Evolutionary conservation across 2,888 invertebrate species (phyloP).

Genomic region (Phymatocera aterrima): DNA sequence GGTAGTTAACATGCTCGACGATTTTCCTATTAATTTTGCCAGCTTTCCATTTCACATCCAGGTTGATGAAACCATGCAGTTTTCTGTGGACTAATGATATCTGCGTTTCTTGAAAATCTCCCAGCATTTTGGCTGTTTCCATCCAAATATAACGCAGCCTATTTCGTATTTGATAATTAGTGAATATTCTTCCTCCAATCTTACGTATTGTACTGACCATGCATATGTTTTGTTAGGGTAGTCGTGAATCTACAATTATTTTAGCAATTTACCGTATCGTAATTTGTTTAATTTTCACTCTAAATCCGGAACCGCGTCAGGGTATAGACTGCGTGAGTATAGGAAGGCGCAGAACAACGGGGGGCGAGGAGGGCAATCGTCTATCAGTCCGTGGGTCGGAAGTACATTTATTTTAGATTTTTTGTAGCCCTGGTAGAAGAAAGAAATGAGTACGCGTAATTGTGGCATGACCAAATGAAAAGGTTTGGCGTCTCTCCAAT

Average conservation of each 20-base stretch:
- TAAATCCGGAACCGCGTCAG: constrained; percentile 11
- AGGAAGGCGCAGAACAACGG: not conserved
- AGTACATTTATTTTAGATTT: constrained; percentile 5
- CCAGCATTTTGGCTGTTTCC: not conserved
- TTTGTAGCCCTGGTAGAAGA: not conserved
- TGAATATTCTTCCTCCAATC: not conserved
- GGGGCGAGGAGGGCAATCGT: not conserved
- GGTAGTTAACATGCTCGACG: not conserved
- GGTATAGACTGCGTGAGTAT: not conserved
- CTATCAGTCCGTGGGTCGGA: not conserved
- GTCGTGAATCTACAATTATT: not conserved
- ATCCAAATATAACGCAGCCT: not conserved
- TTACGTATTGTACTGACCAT: not conserved
- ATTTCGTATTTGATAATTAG: not conserved
- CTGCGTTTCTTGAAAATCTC: not conserved
- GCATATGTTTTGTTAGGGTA: not conserved
- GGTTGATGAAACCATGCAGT: not conserved
- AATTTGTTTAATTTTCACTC: not conserved
- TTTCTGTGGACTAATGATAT: not conserved
- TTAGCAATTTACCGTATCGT: not conserved
- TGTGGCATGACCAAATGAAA: constrained; percentile 12
- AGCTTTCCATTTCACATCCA: not conserved
- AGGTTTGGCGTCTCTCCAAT: constrained; percentile 30
- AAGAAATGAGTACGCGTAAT: not conserved
- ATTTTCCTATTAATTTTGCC: not conserved